Percentiles rank a stretch among this genome's conserved stretches.
These are phyloP conservation scores for Parapristionchus giblindavisi DNA, from an alignment of 2,888 invertebrate genomes.

Conservation along the genomic window DNA sequence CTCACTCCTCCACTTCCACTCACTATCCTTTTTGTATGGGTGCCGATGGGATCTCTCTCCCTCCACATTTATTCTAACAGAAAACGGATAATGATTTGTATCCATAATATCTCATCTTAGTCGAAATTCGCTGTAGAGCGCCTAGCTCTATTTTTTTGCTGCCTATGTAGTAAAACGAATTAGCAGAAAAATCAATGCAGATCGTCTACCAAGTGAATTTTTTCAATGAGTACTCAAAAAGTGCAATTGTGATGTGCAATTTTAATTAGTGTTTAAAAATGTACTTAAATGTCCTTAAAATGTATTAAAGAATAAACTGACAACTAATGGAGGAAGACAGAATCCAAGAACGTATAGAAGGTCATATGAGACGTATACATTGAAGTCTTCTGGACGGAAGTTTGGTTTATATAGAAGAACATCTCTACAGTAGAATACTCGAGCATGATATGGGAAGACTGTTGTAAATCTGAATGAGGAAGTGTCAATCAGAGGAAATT, in stretches of 20 bases:
- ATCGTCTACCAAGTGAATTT: background rate
- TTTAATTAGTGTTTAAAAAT: too few relatives aligned
- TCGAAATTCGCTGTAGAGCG: too few relatives aligned
- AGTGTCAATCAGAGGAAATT: background rate
- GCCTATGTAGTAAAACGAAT: too few relatives aligned
- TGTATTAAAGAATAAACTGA: constrained; percentile 44
- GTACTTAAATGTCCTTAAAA: background rate
- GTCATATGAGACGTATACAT: constrained; percentile 67
- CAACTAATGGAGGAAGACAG: constrained; percentile 67
- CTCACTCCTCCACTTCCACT: constrained; percentile 9
- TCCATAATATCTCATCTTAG: too few relatives aligned
- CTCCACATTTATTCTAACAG: constrained; percentile 3
- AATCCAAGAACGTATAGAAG: constrained; percentile 68
- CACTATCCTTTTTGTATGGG: background rate
- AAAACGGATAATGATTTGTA: too few relatives aligned
- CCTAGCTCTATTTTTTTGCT: too few relatives aligned
- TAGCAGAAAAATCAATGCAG: too few relatives aligned
- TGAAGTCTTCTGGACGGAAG: constrained; percentile 68
- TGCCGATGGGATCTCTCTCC: background rate
- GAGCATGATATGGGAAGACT: constrained; percentile 69
- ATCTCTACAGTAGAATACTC: constrained; percentile 69
- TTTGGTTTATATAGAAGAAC: constrained; percentile 68
- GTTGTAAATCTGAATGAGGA: constrained; percentile 65
- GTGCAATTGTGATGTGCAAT: background rate
- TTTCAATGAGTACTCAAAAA: background rate